These are phyloP conservation scores for Macrostomum lignano DNA, from an alignment of 1,140 invertebrate genomes.

Conservation along the genomic window DNA sequence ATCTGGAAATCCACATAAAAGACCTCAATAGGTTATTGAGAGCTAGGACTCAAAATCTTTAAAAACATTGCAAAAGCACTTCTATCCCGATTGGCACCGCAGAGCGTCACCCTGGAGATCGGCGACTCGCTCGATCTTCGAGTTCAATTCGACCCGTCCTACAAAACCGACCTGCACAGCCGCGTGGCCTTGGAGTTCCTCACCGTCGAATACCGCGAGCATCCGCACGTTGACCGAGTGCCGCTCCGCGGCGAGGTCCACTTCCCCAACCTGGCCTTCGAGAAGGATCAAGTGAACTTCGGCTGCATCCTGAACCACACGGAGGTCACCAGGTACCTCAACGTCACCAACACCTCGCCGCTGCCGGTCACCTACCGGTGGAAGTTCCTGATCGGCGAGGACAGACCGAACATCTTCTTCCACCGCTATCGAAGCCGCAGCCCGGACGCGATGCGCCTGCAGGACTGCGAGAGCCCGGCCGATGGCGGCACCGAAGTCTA, in stretches of 20 bases:
- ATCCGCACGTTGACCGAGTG: slow-evolving; percentile 21
- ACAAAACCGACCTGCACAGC: slow-evolving; percentile 21
- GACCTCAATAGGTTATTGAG: too few relatives aligned
- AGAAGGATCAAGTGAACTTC: slow-evolving; percentile 21
- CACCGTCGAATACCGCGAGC: slow-evolving; percentile 19
- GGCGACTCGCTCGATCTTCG: too few relatives aligned
- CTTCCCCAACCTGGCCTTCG: slow-evolving; percentile 26
- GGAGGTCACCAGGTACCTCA: slow-evolving; percentile 23
- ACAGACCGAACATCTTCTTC: slow-evolving; percentile 11
- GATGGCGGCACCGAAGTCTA: too few relatives aligned
- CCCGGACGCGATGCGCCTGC: too few relatives aligned
- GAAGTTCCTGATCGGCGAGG: slow-evolving; percentile 9
- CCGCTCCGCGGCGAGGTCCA: slow-evolving; percentile 22
- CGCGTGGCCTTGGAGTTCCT: slow-evolving; percentile 19
- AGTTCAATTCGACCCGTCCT: slow-evolving; percentile 23
- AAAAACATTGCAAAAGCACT: background rate
- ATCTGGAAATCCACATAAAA: too few relatives aligned
- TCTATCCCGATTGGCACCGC: background rate
- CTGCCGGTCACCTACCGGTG: slow-evolving; percentile 22
- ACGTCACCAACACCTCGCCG: slow-evolving; percentile 26
- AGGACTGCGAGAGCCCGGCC: too few relatives aligned
- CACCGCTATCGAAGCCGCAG: slow-evolving; percentile 10
- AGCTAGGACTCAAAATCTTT: background rate
- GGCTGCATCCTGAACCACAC: slow-evolving; percentile 28
- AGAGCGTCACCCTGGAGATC: too few relatives aligned